Conservation (phyloP, 92 coral and sea anemone species). For the Palythoa grandiflora region DNA sequence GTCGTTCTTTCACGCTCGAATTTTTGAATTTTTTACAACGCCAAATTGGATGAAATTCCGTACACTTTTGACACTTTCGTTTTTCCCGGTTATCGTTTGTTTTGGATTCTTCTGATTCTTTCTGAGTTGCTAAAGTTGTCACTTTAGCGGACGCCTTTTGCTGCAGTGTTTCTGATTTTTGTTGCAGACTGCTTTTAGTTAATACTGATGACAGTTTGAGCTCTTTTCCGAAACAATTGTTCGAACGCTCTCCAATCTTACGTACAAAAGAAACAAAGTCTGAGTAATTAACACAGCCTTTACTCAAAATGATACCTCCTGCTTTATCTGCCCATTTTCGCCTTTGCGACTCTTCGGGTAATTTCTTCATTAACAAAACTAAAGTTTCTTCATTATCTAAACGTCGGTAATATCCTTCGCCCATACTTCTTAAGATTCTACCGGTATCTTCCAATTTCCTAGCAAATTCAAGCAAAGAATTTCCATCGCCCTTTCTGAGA, state of each 20-base stretch:
- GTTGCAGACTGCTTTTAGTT: conserved; percentile 22
- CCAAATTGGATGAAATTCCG: conserved; percentile 52
- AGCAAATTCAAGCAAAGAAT: conserved; percentile 19
- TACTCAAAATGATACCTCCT: conserved; percentile 23
- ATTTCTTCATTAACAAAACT: conserved; percentile 27
- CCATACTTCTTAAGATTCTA: conserved; percentile 16
- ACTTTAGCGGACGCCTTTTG: conserved; percentile 50
- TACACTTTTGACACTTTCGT: conserved; percentile 58
- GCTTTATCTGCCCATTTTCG: conserved; percentile 30
- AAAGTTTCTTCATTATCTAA: conserved; percentile 21
- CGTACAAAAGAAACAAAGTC: conserved; percentile 24
- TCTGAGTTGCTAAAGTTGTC: conserved; percentile 49
- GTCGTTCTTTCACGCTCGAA: conserved; percentile 41
- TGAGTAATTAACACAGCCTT: conserved; percentile 16
- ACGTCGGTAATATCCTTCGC: conserved; percentile 12
- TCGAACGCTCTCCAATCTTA: conserved; percentile 23
- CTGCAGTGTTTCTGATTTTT: conserved; percentile 35
- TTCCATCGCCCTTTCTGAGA: conserved; percentile 8
- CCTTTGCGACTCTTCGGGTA: conserved; percentile 30
- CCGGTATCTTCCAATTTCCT: conserved; percentile 32
- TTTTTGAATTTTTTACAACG: conserved; percentile 40
- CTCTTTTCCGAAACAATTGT: conserved; percentile 20
- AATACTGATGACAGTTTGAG: conserved; percentile 27
- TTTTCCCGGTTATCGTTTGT: conserved; percentile 25
- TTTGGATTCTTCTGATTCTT: conserved; percentile 1